These are phyloP conservation scores for Myanophis thanlyinensis DNA, from an alignment of 2,113 vertebrate genomes.

Conservation along the genomic window DNA sequence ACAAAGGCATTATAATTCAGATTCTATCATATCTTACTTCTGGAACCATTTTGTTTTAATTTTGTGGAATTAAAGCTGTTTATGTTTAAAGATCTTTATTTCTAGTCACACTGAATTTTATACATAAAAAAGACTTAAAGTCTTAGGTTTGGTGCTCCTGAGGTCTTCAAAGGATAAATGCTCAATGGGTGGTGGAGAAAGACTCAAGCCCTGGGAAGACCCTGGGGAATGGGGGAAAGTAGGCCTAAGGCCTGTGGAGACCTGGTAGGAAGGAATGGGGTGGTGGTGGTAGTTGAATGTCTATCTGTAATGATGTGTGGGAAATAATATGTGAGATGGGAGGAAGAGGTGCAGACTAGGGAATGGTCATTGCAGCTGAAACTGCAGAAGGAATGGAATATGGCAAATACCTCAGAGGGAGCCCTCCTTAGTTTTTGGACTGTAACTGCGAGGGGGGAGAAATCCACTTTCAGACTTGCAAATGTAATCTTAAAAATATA, in stretches of 20 bases:
- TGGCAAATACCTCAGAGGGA: neutral
- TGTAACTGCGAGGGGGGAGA: neutral
- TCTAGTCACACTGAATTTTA: neutral
- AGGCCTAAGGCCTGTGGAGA: neutral
- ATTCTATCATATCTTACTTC: neutral
- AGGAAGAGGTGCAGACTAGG: neutral
- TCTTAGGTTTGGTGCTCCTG: neutral
- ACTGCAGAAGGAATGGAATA: neutral
- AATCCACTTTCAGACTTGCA: neutral
- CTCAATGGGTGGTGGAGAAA: neutral
- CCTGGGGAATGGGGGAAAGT: too few relatives aligned
- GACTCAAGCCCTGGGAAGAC: neutral
- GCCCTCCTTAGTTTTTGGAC: too few relatives aligned
- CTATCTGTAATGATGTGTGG: neutral
- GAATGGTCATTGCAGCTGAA: neutral
- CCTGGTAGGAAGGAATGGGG: neutral
- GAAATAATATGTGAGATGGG: neutral
- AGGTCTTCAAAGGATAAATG: neutral
- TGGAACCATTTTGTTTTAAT: neutral
- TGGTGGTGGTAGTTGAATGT: neutral
- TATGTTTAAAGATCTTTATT: neutral
- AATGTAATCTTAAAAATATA: neutral
- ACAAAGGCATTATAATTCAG: neutral
- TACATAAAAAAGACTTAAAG: neutral
- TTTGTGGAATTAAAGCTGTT: neutral